Percentiles rank a stretch among this genome's conserved stretches.
Evolutionary conservation across 2,888 invertebrate genomes (phyloP).

Genomic region (Lamproptera curius): DNA sequence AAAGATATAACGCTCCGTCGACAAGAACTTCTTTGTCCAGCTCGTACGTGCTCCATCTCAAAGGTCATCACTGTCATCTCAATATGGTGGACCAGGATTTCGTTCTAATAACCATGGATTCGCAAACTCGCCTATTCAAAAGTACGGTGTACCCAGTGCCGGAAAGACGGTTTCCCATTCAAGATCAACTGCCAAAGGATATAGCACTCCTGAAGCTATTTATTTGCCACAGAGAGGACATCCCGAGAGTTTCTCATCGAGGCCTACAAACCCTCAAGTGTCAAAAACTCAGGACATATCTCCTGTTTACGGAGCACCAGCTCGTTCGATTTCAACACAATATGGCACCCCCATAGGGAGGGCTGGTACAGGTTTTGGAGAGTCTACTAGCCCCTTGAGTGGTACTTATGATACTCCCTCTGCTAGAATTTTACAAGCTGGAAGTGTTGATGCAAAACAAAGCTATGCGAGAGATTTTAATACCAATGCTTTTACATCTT

Average conservation of each 20-base stretch:
- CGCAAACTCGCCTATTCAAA: slow-evolving; percentile 29
- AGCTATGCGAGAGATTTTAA: slow-evolving; percentile 48
- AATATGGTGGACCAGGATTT: slow-evolving; percentile 41
- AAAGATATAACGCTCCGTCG: slow-evolving; percentile 32
- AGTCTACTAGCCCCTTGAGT: no score
- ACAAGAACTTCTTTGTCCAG: slow-evolving; percentile 28
- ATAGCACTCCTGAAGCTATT: slow-evolving; percentile 45
- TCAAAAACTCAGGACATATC: neutral
- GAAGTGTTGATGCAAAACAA: no score
- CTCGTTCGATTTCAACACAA: slow-evolving; percentile 33
- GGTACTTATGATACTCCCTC: slow-evolving; percentile 40
- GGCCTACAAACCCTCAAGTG: no score
- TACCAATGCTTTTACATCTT: slow-evolving; percentile 45
- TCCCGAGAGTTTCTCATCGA: no score
- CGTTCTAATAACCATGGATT: slow-evolving; percentile 48
- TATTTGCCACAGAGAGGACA: no score
- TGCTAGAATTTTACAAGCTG: no score
- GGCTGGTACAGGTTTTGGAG: slow-evolving; percentile 38
- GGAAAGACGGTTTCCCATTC: slow-evolving; percentile 31
- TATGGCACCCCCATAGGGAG: slow-evolving; percentile 40
- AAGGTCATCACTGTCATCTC: slow-evolving; percentile 33
- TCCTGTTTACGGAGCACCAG: neutral
- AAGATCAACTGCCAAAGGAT: slow-evolving; percentile 39
- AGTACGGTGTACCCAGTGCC: slow-evolving; percentile 34
- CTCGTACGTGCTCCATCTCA: slow-evolving; percentile 34